Evolutionary conservation across 2,888 invertebrate genomes (phyloP).

Genomic region (Nysson spinosus): DNA sequence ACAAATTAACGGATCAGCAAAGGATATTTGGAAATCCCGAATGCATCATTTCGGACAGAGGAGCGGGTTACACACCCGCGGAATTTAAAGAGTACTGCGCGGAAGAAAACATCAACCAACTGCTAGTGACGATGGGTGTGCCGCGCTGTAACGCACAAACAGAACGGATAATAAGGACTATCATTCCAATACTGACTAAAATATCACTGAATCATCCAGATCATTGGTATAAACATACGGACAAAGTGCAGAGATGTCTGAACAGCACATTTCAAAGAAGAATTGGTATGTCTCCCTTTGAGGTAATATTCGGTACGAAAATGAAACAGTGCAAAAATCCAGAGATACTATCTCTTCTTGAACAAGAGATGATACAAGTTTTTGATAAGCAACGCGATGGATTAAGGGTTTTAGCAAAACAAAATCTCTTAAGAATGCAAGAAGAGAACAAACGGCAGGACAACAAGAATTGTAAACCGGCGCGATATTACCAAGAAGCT

Average conservation of each 20-base stretch:
- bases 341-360: conserved; percentile 21
- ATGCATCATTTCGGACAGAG: conserved; percentile 6
- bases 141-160: conserved; percentile 7
- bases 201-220: no score
- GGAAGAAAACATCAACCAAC: background rate
- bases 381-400: conserved; percentile 36
- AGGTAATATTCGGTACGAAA: conserved; percentile 37
- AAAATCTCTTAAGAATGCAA: conserved; percentile 46
- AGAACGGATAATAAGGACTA: conserved; percentile 1
- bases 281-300: conserved; percentile 19
- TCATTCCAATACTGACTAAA: conserved; percentile 10
- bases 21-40: conserved; percentile 9
- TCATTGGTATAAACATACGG: no score
- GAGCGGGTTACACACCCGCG: background rate
- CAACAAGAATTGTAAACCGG: no score
- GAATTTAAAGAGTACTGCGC: conserved; percentile 2
- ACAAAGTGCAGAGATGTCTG: background rate
- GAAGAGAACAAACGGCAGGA: no score
- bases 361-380: conserved; percentile 33
- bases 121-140: background rate
- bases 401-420: conserved; percentile 31
- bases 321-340: conserved; percentile 36
- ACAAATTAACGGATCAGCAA: no score
- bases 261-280: conserved; percentile 33
- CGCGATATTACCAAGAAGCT: conserved; percentile 43